These are phyloP conservation scores for Drosophila rellima DNA, from an alignment of 2,888 invertebrate genomes.

Conservation along the genomic window DNA sequence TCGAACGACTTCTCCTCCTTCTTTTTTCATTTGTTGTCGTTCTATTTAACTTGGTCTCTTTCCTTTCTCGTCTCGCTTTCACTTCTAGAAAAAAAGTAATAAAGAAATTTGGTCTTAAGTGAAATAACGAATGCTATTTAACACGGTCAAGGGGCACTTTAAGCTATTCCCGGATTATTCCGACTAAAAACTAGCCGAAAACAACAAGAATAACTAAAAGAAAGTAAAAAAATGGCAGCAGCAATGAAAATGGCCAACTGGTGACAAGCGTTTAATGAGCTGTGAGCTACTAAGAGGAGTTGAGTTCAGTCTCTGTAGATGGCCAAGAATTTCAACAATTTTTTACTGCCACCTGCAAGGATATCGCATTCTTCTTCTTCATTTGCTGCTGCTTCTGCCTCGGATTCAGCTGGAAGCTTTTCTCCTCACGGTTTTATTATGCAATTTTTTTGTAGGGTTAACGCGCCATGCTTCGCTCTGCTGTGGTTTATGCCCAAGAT, in stretches of 20 bases:
- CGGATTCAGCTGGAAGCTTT: slow-evolving; percentile 39
- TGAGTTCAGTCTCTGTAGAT: slow-evolving; percentile 4
- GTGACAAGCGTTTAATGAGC: slow-evolving; percentile 76
- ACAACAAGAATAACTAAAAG: slow-evolving; percentile 38
- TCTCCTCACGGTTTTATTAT: slow-evolving; percentile 31
- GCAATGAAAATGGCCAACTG: slow-evolving; percentile 34
- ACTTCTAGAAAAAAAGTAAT: slow-evolving; percentile 38
- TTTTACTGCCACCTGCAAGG: slow-evolving; percentile 79
- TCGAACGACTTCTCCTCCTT: no score
- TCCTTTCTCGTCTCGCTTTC: slow-evolving; percentile 9
- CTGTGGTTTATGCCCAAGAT: slow-evolving; percentile 59
- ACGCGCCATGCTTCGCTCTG: slow-evolving; percentile 15
- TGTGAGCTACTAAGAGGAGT: slow-evolving; percentile 42
- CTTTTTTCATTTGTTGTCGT: no score
- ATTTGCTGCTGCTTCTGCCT: slow-evolving; percentile 1
- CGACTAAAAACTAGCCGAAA: slow-evolving; percentile 21
- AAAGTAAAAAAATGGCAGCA: slow-evolving; percentile 25
- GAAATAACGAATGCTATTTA: slow-evolving; percentile 80
- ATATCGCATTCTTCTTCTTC: slow-evolving; percentile 58
- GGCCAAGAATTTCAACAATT: slow-evolving; percentile 69
- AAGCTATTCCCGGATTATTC: slow-evolving; percentile 60
- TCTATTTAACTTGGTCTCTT: slow-evolving; percentile 16
- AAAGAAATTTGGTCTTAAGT: slow-evolving; percentile 52
- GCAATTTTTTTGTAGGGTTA: slow-evolving; percentile 22
- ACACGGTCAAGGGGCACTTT: slow-evolving; percentile 74